These are phyloP conservation scores for Carposina sasakii DNA, from an alignment of 1,140 invertebrate genomes.

Conservation along the genomic window DNA sequence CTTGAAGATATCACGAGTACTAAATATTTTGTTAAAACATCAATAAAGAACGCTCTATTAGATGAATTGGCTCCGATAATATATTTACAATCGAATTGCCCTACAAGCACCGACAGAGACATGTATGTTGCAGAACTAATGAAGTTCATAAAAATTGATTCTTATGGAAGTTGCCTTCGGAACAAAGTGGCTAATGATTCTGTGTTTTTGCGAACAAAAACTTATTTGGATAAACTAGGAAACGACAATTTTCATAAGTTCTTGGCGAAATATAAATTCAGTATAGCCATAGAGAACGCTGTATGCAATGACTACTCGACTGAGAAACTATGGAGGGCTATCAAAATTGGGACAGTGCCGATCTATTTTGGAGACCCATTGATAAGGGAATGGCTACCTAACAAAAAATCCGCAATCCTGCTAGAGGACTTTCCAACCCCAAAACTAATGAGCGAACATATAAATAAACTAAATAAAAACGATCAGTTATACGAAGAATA, in stretches of 20 bases:
- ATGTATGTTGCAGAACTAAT: slow-evolving; percentile 78
- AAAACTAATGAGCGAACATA: slow-evolving; percentile 64
- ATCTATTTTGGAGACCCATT: slow-evolving; percentile 80
- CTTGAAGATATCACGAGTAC: slow-evolving; percentile 68
- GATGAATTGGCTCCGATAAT: slow-evolving; percentile 74
- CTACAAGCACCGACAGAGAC: slow-evolving; percentile 81
- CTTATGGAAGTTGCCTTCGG: slow-evolving; percentile 79
- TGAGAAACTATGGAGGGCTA: slow-evolving; percentile 87
- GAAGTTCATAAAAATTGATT: slow-evolving; percentile 79
- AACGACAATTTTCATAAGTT: slow-evolving; percentile 74
- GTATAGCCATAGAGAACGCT: slow-evolving; percentile 85
- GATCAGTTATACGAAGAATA: slow-evolving; percentile 70
- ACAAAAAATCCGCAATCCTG: slow-evolving; percentile 72
- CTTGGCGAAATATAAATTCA: slow-evolving; percentile 82
- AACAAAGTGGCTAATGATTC: slow-evolving; percentile 76
- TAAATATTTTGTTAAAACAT: slow-evolving; percentile 70
- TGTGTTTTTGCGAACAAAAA: slow-evolving; percentile 68
- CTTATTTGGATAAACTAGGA: slow-evolving; percentile 68
- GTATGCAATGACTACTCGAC: slow-evolving; percentile 52
- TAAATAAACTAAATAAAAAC: slow-evolving; percentile 65
- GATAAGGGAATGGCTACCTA: slow-evolving; percentile 73
- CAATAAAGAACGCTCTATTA: slow-evolving; percentile 74
- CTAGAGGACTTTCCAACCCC: slow-evolving; percentile 68
- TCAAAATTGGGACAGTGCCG: too few relatives aligned
- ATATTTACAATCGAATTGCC: slow-evolving; percentile 83